A percentile compares a stretch with the other conserved stretches of the same genome.
Evolutionary conservation across 2,797 vertebrate genomes (phyloP).

Genomic region (Typhlichthys subterraneus): DNA sequence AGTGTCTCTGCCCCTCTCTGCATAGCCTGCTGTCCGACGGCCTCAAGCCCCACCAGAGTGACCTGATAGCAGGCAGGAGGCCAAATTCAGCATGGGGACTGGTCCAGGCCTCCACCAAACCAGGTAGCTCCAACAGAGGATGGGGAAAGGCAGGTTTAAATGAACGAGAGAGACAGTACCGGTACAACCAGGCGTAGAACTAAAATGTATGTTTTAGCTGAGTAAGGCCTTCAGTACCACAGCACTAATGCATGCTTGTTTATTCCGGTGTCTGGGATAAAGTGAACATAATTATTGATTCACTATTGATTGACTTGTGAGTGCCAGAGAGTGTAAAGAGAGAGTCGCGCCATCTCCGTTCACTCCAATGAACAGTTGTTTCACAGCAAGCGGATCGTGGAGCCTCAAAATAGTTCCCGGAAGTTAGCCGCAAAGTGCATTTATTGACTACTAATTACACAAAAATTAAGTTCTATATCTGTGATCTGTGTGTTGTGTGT

Average conservation of each 20-base stretch:
- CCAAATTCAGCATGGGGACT: constrained; percentile 91
- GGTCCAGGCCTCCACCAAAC: constrained; percentile 88
- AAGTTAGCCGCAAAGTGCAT: no score
- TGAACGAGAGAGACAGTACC: not conserved
- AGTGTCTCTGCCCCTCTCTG: constrained; percentile 90
- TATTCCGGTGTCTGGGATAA: constrained; percentile 46
- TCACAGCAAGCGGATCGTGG: no score
- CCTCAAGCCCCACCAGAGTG: constrained; percentile 93
- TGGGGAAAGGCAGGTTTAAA: not conserved
- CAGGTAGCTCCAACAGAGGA: constrained; percentile 73
- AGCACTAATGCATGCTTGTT: constrained; percentile 30
- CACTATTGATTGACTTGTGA: constrained; percentile 43
- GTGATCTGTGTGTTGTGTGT: no score
- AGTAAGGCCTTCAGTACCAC: constrained; percentile 32
- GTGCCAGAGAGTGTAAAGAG: constrained; percentile 23
- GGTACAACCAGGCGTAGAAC: not conserved
- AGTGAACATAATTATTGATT: constrained; percentile 37
- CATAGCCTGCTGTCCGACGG: constrained; percentile 86
- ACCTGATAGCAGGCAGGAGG: constrained; percentile 90
- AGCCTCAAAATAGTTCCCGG: no score
- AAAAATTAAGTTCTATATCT: no score
- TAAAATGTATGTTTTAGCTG: not conserved
- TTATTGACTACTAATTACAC: no score
- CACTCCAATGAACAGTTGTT: no score
- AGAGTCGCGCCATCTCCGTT: no score